phyloP scores from a whole-genome alignment of 23 tunicate species.

The Ascidia mentula region DNA sequence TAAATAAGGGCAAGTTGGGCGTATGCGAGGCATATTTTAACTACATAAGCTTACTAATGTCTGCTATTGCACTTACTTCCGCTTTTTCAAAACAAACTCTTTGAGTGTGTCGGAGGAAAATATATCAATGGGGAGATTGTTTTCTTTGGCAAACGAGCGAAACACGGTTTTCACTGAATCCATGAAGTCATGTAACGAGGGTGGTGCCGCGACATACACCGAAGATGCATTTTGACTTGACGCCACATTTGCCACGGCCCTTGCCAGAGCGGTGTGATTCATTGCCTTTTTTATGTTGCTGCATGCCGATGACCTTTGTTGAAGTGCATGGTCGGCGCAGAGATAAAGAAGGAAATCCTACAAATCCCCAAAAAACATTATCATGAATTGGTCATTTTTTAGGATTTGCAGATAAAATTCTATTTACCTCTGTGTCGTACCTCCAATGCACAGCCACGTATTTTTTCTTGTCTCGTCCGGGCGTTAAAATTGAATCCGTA shows the following conservation, averaged over 20 bases:
- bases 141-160: background rate
- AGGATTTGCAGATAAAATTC: background rate
- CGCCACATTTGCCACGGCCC: background rate
- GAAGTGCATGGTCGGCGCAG: background rate
- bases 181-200: background rate
- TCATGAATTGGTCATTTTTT: background rate
- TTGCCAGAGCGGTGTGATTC: background rate
- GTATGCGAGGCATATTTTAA: too few relatives aligned
- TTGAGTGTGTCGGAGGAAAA: background rate
- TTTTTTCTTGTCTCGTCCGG: background rate
- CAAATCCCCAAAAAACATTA: background rate
- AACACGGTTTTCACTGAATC: background rate
- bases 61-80: background rate
- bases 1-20: too few relatives aligned
- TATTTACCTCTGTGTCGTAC: constrained; percentile 3
- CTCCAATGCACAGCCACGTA: constrained; percentile 20
- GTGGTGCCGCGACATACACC: background rate
- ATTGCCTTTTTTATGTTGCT: background rate
- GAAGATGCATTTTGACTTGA: background rate
- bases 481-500: background rate
- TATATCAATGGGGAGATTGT: background rate
- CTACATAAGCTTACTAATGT: too few relatives aligned
- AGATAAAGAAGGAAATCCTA: background rate
- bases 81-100: background rate
- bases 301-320: background rate